Base-by-base conservation (phyloP, 2,113 vertebrate genomes). In the Sebastes fasciatus region DNA sequence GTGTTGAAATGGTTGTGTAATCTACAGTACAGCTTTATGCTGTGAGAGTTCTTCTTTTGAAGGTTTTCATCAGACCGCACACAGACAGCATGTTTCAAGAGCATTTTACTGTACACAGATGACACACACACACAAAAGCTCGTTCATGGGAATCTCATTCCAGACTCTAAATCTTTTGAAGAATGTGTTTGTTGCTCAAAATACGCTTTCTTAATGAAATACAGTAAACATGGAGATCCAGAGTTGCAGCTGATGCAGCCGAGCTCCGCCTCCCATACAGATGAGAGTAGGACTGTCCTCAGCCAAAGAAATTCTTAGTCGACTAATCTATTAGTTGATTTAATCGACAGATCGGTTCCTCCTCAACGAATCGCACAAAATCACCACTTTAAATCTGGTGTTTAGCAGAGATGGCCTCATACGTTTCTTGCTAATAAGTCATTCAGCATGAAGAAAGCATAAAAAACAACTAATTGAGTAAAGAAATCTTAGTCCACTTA, bases 1-100 rank as follows among this genome's bases (percentile, higher is more conserved):
- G 52, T 46, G 43, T 46, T 77, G 43, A 79, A 77, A 54, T 40
- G n/a, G 2, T 46, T 55, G 60, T 74, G 40, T 54, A 16, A 75
- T 74, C 61, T 52, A 1, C 10, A 58, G 42, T 4, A 5, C 21
- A 46, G 52, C 5, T 68, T 70, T 6, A 11, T 43, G 58, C 34
- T 43, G 17, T n/a, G 9, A 0, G 1, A 23, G 55, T 77, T 63
- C 17, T 74, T 40, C 73, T 80, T 75, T 66, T 63, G 76, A 74
- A 74, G 34, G 52, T 74, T 77, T 55, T 76, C 3, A 8, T 72
- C 16, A 70, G 76, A 83, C 79, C 79, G 81, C 70, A 83, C 75
- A 80, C 69, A 21, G 49, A 83, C 54, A 9, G 55, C 23, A 12
- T 55, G 21, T 63, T 49, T 8, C 19, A 14, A 57, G n/a, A 45